phyloP scores from a whole-genome alignment of 2,113 vertebrate species.

The Ornithorhynchus anatinus region DNA sequence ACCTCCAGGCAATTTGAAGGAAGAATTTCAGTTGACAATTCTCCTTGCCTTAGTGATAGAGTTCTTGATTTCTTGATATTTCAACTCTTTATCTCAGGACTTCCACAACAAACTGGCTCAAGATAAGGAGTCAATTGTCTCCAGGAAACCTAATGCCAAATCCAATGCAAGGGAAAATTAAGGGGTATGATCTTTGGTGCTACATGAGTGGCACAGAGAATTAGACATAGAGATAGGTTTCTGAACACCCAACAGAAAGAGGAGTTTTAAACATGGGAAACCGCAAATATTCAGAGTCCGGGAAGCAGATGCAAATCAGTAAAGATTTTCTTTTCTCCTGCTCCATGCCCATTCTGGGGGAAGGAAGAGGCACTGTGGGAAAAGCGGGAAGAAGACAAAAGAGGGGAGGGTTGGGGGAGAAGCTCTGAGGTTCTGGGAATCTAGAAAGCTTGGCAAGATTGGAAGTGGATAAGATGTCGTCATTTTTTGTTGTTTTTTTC shows the following conservation, averaged over 20 bases:
- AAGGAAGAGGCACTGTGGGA: no score
- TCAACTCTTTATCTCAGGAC: background rate
- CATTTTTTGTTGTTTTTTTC: no score
- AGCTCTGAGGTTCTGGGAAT: background rate
- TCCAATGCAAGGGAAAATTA: background rate
- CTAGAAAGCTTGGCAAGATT: background rate
- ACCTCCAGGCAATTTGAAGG: no score
- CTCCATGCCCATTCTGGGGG: no score
- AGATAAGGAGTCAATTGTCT: background rate
- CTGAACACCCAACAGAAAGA: no score
- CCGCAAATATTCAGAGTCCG: background rate
- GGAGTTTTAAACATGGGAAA: background rate
- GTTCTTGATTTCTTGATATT: background rate
- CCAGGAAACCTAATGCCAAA: background rate
- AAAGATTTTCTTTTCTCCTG: background rate
- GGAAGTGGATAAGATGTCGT: background rate
- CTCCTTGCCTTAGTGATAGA: no score
- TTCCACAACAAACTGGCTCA: background rate
- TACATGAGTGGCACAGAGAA: no score
- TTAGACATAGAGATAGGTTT: no score
- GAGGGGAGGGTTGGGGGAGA: no score
- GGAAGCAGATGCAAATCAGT: background rate
- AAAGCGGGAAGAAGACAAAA: no score
- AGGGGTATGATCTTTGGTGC: no score
- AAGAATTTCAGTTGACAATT: no score